Percentiles rank a stretch among this genome's conserved stretches.
These are phyloP conservation scores for Reticulitermes speratus DNA, from an alignment of 1,140 invertebrate species.

Conservation along the genomic window DNA sequence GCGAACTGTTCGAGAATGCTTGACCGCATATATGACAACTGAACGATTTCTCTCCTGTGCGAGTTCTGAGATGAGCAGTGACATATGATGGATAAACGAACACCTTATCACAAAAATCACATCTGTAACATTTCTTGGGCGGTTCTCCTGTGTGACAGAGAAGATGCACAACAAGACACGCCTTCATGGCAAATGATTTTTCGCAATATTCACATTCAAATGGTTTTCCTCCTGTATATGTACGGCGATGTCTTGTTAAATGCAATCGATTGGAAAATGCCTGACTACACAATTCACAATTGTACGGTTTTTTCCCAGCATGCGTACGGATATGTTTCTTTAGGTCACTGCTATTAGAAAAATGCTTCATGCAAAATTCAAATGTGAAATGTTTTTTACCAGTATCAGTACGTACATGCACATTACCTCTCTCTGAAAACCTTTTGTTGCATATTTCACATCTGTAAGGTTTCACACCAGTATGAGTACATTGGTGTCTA, in stretches of 20 bases:
- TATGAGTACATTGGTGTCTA: too few relatives aligned
- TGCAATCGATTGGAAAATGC: constrained; percentile 37
- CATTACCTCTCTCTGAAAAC: constrained; percentile 33
- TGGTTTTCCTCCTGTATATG: constrained; percentile 53
- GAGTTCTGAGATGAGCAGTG: constrained; percentile 5
- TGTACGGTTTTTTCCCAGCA: constrained; percentile 51
- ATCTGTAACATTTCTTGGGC: constrained; percentile 47
- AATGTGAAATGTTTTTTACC: constrained; percentile 47
- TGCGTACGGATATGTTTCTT: constrained; percentile 47
- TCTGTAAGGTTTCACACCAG: too few relatives aligned
- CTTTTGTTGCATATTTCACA: too few relatives aligned
- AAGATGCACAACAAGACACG: constrained; percentile 50
- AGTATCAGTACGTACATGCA: constrained; percentile 57
- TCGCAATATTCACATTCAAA: constrained; percentile 48
- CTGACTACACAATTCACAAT: constrained; percentile 49
- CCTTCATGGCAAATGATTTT: constrained; percentile 46
- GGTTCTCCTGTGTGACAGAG: constrained; percentile 49
- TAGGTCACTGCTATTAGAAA: constrained; percentile 40
- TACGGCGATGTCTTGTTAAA: constrained; percentile 48
- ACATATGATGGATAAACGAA: constrained; percentile 32
- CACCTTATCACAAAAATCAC: constrained; percentile 42
- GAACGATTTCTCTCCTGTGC: constrained; percentile 20
- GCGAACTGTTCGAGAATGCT: not conserved
- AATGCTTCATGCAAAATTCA: constrained; percentile 43
- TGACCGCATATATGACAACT: constrained; percentile 13